Conservation (phyloP, 2,797 vertebrate species). For the Anabacerthia variegaticeps region DNA sequence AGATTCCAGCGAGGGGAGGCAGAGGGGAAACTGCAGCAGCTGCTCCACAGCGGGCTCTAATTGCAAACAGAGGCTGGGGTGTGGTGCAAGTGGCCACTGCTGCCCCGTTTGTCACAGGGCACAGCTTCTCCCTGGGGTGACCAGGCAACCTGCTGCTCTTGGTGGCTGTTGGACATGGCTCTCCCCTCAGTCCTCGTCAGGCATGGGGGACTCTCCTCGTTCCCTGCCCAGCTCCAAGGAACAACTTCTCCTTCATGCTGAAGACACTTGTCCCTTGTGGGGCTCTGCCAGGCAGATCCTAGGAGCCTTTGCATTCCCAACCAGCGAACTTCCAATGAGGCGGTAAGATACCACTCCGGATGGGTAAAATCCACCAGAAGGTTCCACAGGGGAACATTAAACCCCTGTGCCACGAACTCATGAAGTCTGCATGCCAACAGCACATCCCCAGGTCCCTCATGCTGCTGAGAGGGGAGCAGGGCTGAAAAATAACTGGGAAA, state of each 20-base stretch:
- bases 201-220: rapidly evolving
- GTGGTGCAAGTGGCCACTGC: rapidly evolving
- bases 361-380: not conserved
- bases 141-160: rapidly evolving
- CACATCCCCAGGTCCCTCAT: rapidly evolving
- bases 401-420: not conserved
- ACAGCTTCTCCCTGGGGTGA: not conserved
- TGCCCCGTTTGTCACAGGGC: not conserved
- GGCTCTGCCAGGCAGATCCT: not conserved
- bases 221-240: not conserved
- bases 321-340: rapidly evolving
- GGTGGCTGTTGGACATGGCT: not conserved
- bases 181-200: rapidly evolving
- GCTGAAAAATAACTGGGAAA: not conserved
- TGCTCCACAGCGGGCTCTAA: not conserved
- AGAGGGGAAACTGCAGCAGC: not conserved
- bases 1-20: not conserved
- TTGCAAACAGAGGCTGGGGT: not conserved
- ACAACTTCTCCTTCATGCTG: not conserved
- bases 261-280: rapidly evolving
- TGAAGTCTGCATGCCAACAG: not conserved
- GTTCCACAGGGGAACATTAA: not conserved
- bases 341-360: rapidly evolving
- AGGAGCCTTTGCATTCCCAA: not conserved
- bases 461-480: not conserved